Evolutionary conservation across 2,888 invertebrate species (phyloP).

Genomic region (Torymus texanus): DNA sequence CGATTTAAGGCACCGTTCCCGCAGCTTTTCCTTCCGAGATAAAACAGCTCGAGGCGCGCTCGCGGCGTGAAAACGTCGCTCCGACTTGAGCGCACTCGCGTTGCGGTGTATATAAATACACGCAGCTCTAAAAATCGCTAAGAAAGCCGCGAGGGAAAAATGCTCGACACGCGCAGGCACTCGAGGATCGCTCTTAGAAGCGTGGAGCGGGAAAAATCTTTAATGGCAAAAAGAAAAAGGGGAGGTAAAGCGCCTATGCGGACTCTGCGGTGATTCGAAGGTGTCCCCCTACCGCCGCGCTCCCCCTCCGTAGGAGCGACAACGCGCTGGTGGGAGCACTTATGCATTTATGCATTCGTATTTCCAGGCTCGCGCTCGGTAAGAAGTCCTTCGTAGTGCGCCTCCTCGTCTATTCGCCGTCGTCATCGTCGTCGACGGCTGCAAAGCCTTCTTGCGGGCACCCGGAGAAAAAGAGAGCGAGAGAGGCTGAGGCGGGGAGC

Average conservation of each 20-base stretch:
- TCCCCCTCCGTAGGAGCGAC: conserved; percentile 34
- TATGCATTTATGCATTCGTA: conserved; percentile 75
- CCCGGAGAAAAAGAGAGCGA: conserved; percentile 49
- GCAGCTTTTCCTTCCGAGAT: too few species aligned
- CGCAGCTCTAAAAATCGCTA: neutral
- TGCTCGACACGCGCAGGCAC: conserved; percentile 34
- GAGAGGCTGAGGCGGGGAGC: conserved; percentile 65
- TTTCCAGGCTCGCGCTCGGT: conserved; percentile 68
- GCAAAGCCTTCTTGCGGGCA: conserved; percentile 60
- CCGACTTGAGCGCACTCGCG: neutral
- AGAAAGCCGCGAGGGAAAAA: conserved; percentile 19
- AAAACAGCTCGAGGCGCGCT: too few species aligned
- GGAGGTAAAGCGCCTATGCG: conserved; percentile 42
- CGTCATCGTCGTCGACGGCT: conserved; percentile 57
- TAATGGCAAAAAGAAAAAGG: conserved; percentile 50
- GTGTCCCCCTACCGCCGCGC: conserved; percentile 27
- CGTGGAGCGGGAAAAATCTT: conserved; percentile 48
- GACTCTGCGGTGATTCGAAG: conserved; percentile 50
- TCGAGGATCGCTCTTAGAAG: neutral
- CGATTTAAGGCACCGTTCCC: too few species aligned
- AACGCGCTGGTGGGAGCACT: conserved; percentile 65
- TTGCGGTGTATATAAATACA: neutral
- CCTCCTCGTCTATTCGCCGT: conserved; percentile 57
- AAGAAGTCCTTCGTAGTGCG: conserved; percentile 29
- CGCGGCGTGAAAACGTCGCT: too few species aligned